Conservation (phyloP, 2,888 invertebrate species). For the Criorhina ranunculi region DNA sequence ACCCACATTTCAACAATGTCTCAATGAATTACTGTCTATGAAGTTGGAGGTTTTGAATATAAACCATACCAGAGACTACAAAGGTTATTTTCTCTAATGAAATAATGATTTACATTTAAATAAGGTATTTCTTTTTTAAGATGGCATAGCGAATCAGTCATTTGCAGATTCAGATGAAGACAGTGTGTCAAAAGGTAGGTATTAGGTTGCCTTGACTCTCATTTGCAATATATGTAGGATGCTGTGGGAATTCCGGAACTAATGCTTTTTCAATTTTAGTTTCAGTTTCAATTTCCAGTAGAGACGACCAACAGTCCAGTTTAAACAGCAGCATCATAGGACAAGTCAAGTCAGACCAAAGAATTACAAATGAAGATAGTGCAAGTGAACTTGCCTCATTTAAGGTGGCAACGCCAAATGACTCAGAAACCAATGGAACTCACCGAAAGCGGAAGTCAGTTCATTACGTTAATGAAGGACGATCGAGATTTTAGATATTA, state of each 20-base stretch:
- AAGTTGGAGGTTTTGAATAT: conserved; percentile 73
- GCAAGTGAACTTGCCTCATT: conserved; percentile 50
- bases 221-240: no score
- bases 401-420: conserved; percentile 26
- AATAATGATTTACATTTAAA: neutral
- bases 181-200: conserved; percentile 49
- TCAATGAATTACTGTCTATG: conserved; percentile 85
- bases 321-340: conserved; percentile 39
- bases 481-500: conserved; percentile 56
- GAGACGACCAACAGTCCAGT: conserved; percentile 16
- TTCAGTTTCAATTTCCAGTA: conserved; percentile 35
- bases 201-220: no score
- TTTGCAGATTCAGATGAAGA: conserved; percentile 48
- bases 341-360: conserved; percentile 52
- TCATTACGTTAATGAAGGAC: conserved; percentile 76
- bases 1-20: conserved; percentile 94
- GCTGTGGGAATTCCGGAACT: no score
- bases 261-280: neutral
- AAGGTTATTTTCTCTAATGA: conserved; percentile 19
- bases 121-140: neutral
- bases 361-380: conserved; percentile 50
- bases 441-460: conserved; percentile 65
- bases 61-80: conserved; percentile 18
- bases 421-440: conserved; percentile 25
- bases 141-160: conserved; percentile 55